phyloP scores from a whole-genome alignment of 1,140 invertebrate species.

The Tetraneura akinire region DNA sequence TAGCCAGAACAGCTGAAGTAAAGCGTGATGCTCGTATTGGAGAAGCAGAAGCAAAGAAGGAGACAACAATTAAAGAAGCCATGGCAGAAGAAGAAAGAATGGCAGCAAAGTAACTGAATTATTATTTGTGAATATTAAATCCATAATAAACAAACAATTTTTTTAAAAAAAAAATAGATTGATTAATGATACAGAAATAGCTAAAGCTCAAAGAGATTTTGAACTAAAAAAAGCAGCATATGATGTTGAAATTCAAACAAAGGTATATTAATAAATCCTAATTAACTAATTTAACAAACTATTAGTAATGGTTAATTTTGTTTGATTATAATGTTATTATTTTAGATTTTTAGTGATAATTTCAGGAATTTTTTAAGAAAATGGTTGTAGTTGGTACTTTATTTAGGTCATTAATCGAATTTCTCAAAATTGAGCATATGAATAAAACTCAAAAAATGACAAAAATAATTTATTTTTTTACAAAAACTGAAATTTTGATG shows the following conservation, averaged over 20 bases:
- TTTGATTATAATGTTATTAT: too few species aligned
- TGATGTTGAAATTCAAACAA: conserved; percentile 95
- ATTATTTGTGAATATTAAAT: conserved; percentile 13
- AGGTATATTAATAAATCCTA: conserved; percentile 62
- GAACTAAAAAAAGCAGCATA: conserved; percentile 96
- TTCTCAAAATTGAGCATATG: too few species aligned
- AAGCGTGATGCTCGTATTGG: conserved; percentile 95
- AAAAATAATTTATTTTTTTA: too few species aligned
- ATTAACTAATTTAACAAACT: too few species aligned
- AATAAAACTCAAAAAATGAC: too few species aligned
- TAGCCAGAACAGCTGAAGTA: conserved; percentile 95
- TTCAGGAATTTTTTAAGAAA: too few species aligned
- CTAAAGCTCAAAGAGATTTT: conserved; percentile 93
- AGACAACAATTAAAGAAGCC: conserved; percentile 88
- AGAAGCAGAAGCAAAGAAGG: conserved; percentile 88
- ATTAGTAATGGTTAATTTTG: too few species aligned
- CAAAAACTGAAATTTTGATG: too few species aligned
- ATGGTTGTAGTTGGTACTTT: too few species aligned
- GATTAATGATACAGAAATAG: conserved; percentile 93
- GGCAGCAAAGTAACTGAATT: conserved; percentile 66
- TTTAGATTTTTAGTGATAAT: too few species aligned
- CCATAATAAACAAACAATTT: background rate
- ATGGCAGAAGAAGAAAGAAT: conserved; percentile 95
- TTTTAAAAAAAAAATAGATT: too few species aligned
- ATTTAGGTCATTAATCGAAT: too few species aligned